These are phyloP conservation scores for Eupristina koningsbergeri DNA, from an alignment of 1,140 invertebrate species.

Conservation along the genomic window DNA sequence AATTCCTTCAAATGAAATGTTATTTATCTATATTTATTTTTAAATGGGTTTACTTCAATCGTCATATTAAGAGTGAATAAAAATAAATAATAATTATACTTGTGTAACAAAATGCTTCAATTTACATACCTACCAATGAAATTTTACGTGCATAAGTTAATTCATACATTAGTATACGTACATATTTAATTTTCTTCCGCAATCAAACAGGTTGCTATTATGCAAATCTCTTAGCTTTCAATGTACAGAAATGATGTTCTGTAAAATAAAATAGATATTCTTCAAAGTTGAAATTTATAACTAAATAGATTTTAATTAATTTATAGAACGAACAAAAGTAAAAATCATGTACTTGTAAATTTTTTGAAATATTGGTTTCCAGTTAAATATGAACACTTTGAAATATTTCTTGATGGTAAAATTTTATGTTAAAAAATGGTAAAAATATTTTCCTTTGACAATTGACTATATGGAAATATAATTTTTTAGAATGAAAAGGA, in stretches of 20 bases:
- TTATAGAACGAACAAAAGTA: background rate
- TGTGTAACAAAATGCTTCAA: background rate
- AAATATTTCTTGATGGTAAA: too few species aligned
- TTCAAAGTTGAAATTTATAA: background rate
- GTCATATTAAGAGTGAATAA: background rate
- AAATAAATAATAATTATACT: background rate
- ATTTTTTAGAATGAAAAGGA: too few species aligned
- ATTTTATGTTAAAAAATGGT: too few species aligned
- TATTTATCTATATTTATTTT: too few species aligned
- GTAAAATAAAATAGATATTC: background rate
- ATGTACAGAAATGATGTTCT: background rate
- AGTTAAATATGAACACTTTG: too few species aligned
- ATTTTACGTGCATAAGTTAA: slow-evolving; percentile 16
- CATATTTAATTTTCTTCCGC: slow-evolving; percentile 26
- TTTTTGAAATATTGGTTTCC: too few species aligned
- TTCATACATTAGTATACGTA: background rate
- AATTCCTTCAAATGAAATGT: too few species aligned
- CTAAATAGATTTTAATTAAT: background rate
- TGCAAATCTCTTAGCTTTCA: slow-evolving; percentile 23
- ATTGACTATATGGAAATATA: too few species aligned
- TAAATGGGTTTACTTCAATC: background rate
- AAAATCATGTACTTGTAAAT: background rate
- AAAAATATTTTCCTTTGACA: too few species aligned
- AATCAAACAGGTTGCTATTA: slow-evolving; percentile 38
- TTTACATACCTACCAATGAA: slow-evolving; percentile 7